Evolutionary conservation across 2,113 vertebrate genomes (phyloP), one percentile per base, ranked within the genome.

Genomic region (Ursus arctos): DNA sequence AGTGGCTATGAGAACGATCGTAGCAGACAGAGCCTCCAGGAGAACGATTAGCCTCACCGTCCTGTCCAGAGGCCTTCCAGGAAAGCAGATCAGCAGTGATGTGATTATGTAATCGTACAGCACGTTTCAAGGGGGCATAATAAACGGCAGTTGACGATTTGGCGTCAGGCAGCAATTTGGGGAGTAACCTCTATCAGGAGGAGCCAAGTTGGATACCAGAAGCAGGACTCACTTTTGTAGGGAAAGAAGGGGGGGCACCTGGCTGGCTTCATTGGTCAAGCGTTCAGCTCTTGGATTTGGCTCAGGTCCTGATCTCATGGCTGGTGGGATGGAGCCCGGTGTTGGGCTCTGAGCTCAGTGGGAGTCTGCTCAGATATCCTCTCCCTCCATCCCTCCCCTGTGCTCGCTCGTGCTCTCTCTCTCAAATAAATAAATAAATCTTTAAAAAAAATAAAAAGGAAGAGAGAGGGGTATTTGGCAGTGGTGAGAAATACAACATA

Each of bases 31-130:
- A 93, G 47, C 72, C 43, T 63, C 43, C 51, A 95, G 93, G 98
- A 93, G 36, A 88, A 43, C 13, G 93, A n/a, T 96, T 95, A 93
- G 95, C 14, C 12, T 36, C 95, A 47, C 86, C n/a, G 36, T 81
- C 0, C 84, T 49, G 77, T 61, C 49, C 76, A 72, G 96, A 95
- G 76, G 87, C 81, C 96, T 95, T 79, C 92, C 28, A 91, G 96
- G 93, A 98, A 98, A 97, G 59, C 95, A 93, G 53, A 76, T 96
- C 79, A 94, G 72, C 51, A 97, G 84, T 83, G 98, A 97, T 71
- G 74, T 7, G 47, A 96, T 97, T 97, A 96, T 19, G 22, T 74
- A 96, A 98, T 97, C 95, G 94, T 88, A 93, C 28, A 63, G 5
- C 47, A 55, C 65, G 22, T n/a, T 96, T 98, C 97, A 95, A 81